Conservation (phyloP, 2,888 invertebrate genomes). For the Orthosia gracilis region DNA sequence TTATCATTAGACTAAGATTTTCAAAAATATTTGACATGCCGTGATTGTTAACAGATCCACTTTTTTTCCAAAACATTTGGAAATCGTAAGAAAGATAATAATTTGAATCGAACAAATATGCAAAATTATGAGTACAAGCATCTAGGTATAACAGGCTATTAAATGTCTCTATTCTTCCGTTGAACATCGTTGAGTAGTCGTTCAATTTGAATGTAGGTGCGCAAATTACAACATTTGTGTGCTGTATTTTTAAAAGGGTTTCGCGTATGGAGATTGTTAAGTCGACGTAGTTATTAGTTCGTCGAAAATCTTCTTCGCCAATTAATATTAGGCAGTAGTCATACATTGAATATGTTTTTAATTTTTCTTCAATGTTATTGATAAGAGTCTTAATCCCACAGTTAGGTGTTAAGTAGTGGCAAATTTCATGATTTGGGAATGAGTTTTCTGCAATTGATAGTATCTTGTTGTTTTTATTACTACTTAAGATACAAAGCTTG, state of each 20-base stretch:
- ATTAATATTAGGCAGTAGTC: too few species aligned
- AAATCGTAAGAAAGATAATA: background rate
- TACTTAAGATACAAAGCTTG: too few species aligned
- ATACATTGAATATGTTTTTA: too few species aligned
- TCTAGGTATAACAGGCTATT: background rate
- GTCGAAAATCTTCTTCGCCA: background rate
- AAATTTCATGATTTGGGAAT: too few species aligned
- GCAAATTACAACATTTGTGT: background rate
- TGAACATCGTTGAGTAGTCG: background rate
- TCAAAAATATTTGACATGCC: background rate
- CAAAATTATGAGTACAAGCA: background rate
- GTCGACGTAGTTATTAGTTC: background rate
- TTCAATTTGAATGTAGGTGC: background rate
- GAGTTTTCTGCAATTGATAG: too few species aligned
- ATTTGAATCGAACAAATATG: slow-evolving; percentile 3
- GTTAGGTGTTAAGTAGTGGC: too few species aligned
- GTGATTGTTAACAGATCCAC: background rate
- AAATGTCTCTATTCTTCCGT: background rate
- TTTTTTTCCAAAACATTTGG: slow-evolving; percentile 1
- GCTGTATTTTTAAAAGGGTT: background rate
- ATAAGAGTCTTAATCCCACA: too few species aligned
- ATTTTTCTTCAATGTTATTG: too few species aligned
- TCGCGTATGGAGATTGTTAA: background rate
- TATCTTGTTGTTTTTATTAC: too few species aligned
- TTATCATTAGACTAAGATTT: background rate